Conservation (phyloP, 2,797 vertebrate genomes). For the Tapirus indicus region DNA sequence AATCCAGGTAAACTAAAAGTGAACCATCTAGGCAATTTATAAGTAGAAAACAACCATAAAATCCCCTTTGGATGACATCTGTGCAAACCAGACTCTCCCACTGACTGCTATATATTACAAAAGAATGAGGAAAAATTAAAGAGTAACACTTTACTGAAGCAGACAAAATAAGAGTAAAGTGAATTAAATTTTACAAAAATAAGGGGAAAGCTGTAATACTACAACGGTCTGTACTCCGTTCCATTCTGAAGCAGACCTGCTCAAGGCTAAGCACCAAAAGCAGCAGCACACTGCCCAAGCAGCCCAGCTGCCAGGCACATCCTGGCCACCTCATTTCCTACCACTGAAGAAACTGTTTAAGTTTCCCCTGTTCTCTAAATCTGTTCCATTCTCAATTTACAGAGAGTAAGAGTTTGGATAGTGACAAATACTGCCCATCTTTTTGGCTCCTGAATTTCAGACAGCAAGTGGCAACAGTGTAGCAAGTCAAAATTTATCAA, state of each 20-base stretch:
- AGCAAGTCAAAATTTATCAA: background rate
- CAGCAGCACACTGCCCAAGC: background rate
- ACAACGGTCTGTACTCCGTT: no score
- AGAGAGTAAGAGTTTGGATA: background rate
- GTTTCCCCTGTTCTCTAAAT: background rate
- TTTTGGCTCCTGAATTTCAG: background rate
- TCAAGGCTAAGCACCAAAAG: background rate
- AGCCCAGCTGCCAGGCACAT: rapidly evolving
- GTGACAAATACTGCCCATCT: background rate
- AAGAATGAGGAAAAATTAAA: background rate
- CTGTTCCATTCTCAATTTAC: background rate
- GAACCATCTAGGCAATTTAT: background rate
- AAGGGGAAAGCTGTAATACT: background rate
- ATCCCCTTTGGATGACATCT: background rate
- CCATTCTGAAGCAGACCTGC: background rate
- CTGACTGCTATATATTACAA: background rate
- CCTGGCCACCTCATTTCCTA: background rate
- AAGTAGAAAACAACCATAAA: background rate
- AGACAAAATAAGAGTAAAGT: background rate
- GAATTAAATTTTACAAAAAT: background rate
- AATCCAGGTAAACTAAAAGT: background rate
- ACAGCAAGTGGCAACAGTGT: background rate
- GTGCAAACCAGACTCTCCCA: background rate
- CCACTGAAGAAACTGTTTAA: background rate
- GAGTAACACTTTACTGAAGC: background rate